These are phyloP conservation scores for Micrasema longulum DNA, from an alignment of 1,140 invertebrate species.

Conservation along the genomic window DNA sequence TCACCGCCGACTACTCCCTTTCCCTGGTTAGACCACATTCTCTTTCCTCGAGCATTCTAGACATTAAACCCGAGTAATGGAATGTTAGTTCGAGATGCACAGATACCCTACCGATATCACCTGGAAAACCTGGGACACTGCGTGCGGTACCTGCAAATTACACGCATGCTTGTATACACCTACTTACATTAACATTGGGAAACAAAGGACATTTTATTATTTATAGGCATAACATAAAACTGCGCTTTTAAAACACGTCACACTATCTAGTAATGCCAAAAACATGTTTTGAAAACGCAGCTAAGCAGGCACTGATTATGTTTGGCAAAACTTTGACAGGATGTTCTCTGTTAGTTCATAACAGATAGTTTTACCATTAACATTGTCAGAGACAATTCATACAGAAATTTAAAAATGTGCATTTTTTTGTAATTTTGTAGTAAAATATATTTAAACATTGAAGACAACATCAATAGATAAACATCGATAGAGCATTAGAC, in stretches of 20 bases:
- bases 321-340: conserved; percentile 41
- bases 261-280: not conserved
- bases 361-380: conserved; percentile 11
- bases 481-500: conserved; percentile 42
- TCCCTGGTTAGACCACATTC: conserved; percentile 14
- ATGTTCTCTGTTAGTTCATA: conserved; percentile 8
- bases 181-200: conserved; percentile 33
- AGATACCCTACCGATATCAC: conserved; percentile 16
- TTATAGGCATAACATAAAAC: conserved; percentile 36
- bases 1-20: conserved; percentile 2
- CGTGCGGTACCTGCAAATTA: conserved; percentile 38
- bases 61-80: conserved; percentile 13
- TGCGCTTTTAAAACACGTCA: conserved; percentile 10
- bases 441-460: conserved; percentile 22
- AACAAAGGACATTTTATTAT: conserved; percentile 30
- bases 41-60: conserved; percentile 32
- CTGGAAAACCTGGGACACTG: conserved; percentile 25
- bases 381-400: conserved; percentile 1
- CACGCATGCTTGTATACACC: conserved; percentile 45
- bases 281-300: conserved; percentile 28
- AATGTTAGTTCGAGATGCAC: conserved; percentile 29
- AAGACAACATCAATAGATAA: conserved; percentile 42
- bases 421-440: no score
- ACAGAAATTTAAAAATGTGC: conserved; percentile 5
- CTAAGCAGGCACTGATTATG: conserved; percentile 40